Base-by-base conservation (phyloP, 2,113 vertebrate species). In the Barbus barbus region DNA sequence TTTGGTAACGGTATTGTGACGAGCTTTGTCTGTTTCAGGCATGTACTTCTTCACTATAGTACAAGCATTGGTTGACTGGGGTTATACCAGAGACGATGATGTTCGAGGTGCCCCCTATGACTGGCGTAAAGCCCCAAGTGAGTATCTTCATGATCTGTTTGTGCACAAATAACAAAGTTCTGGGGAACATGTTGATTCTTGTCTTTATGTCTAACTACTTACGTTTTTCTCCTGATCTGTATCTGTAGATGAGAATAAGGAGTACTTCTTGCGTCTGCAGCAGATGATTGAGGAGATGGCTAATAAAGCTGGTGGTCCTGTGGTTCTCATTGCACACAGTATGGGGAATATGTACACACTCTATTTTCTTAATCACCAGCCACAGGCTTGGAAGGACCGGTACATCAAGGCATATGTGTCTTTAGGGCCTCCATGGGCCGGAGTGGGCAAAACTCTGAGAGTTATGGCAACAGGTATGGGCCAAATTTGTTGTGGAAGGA, bases 331-430 rank as follows among this genome's bases (percentile, higher is more conserved):
- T 5, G 98, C 98, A 75, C 98, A 99, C 93, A 99, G 98, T 41
- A 99, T 99, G 98, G 98, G 98, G 20, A 99, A 99, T 86, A 94
- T 99, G 95, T 99, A 99, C 92, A 96, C 94, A 0, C 93, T 99
- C 56, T 99, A 98, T 92, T 99, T 99, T 93, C 96, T 99, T 83
- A 98, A 97, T 91, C 96, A 89, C 36, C 98, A 98, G 91, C 90
- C 95, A 0, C 97, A 99, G 90, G 94, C 93, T 48, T 99, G 98
- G 98, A 99, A 99, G 87, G 96, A 99, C 93, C 93, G 93, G 84
- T 96, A 98, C 90, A 96, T 99, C 88, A 95, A 93, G 71, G 95
- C 96, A 22, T 99, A 96, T 3, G 81, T 99, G 81, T 93, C 94
- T 14, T 79, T 99, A 22, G 98, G 98, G 0, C 91, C 98, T 0